Conservation (phyloP, 2,888 invertebrate species). For the Drosophila paracracens region DNA sequence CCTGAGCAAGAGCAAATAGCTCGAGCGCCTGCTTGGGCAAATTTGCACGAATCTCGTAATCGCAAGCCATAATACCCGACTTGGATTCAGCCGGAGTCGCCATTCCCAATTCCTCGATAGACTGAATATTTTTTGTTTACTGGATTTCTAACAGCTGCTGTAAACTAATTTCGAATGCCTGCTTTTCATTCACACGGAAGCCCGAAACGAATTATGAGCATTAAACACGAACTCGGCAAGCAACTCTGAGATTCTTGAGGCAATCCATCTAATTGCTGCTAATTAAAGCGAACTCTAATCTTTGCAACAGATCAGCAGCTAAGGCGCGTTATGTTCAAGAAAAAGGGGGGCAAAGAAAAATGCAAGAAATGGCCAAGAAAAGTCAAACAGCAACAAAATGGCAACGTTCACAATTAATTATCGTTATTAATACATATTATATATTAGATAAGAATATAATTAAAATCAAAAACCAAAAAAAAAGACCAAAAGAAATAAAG, state of each 20-base stretch:
- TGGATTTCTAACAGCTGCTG: neutral
- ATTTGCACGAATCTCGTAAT: constrained; percentile 56
- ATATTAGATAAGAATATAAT: constrained; percentile 11
- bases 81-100: neutral
- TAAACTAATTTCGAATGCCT: constrained; percentile 32
- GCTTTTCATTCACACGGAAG: constrained; percentile 12
- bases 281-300: constrained; percentile 2
- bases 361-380: neutral
- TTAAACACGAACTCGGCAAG: constrained; percentile 22
- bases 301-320: constrained; percentile 11
- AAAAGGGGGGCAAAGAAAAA: neutral
- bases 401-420: constrained; percentile 3
- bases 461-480: constrained; percentile 5
- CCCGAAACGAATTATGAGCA: constrained; percentile 15
- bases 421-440: constrained; percentile 7
- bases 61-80: constrained; percentile 50
- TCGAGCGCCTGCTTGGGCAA: constrained; percentile 60
- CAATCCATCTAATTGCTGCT: constrained; percentile 4
- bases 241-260: neutral
- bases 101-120: constrained; percentile 30
- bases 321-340: neutral
- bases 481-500: constrained; percentile 3
- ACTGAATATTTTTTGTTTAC: neutral
- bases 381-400: neutral
- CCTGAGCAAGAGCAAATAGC: constrained; percentile 58